These are phyloP conservation scores for Bombylius major DNA, from an alignment of 2,888 invertebrate genomes.

Conservation along the genomic window DNA sequence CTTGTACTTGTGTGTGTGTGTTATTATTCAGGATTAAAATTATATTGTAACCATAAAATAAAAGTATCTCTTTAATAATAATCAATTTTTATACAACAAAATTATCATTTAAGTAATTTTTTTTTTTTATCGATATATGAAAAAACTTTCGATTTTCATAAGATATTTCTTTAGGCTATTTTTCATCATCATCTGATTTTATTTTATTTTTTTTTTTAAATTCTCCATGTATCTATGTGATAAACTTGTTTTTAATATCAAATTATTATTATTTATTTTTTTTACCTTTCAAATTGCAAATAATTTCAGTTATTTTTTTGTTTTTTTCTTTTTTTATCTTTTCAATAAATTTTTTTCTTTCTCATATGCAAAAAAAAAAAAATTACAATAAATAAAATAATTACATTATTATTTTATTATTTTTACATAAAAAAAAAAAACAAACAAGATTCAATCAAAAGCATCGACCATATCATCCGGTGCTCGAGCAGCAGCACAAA, in stretches of 20 bases:
- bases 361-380: neutral
- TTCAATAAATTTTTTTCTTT: no score
- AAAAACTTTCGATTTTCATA: neutral
- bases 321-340: neutral
- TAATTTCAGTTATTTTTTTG: neutral
- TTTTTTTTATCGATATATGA: no score
- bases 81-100: no score
- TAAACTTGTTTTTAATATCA: neutral
- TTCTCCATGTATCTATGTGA: neutral
- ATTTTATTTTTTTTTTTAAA: no score
- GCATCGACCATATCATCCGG: slow-evolving; percentile 35
- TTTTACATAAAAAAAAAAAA: neutral
- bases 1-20: no score
- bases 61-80: no score
- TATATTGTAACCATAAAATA: no score
- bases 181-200: neutral
- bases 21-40: no score
- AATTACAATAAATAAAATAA: no score
- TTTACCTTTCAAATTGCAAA: no score
- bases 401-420: neutral
- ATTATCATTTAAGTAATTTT: no score
- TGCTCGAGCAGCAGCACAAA: slow-evolving; percentile 35
- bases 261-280: no score
- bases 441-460: slow-evolving; percentile 32
- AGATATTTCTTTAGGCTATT: neutral